A percentile compares a stretch with the other conserved stretches of the same genome.
These are phyloP conservation scores for Argyra leucocephala DNA, from an alignment of 2,888 invertebrate species.

Conservation along the genomic window DNA sequence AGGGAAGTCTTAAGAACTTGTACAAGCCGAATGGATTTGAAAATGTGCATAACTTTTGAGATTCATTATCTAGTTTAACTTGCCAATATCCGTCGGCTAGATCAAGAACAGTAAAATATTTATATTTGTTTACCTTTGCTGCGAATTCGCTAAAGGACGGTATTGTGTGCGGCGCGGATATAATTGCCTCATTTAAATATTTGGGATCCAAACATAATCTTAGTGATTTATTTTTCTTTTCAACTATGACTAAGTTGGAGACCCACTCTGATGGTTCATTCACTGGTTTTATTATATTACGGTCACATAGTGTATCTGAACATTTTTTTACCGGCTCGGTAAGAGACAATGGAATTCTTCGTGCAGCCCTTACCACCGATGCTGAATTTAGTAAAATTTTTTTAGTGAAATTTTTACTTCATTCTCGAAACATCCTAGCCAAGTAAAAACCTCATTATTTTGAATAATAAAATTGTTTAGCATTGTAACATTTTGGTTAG, in stretches of 20 bases:
- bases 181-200: constrained; percentile 12
- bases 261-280: constrained; percentile 12
- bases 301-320: background rate
- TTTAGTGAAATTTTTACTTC: too few relatives aligned
- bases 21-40: constrained; percentile 15
- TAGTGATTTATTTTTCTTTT: constrained; percentile 14
- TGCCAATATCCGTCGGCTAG: too few relatives aligned
- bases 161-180: too few relatives aligned
- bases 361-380: background rate
- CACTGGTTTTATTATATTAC: background rate
- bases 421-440: too few relatives aligned
- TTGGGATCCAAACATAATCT: constrained; percentile 17
- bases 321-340: background rate
- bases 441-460: background rate
- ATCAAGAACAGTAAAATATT: too few relatives aligned
- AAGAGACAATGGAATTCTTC: background rate
- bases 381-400: too few relatives aligned
- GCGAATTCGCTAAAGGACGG: too few relatives aligned
- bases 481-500: too few relatives aligned
- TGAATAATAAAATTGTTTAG: too few relatives aligned
- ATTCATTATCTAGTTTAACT: constrained; percentile 7
- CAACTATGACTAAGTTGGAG: constrained; percentile 17
- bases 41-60: constrained; percentile 16
- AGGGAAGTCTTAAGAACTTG: constrained; percentile 13
- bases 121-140: too few relatives aligned